Evolutionary conservation across 2,888 invertebrate species (phyloP).

Genomic region (Suillia variegata): DNA sequence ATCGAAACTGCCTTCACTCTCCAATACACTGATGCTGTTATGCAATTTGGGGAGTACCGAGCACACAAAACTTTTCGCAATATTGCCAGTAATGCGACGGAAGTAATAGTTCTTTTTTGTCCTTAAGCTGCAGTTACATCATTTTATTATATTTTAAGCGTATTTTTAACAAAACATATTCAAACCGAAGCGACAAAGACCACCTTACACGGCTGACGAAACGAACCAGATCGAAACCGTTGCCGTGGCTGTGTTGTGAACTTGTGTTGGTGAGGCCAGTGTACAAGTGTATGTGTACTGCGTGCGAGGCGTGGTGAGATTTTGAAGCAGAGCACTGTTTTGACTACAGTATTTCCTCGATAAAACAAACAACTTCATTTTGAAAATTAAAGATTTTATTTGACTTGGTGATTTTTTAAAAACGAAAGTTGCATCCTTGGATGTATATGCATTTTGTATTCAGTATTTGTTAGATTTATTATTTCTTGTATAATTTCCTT

Average conservation of each 20-base stretch:
- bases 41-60: constrained; percentile 52
- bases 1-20: constrained; percentile 23
- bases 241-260: constrained; percentile 28
- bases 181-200: constrained; percentile 45
- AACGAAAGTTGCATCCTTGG: too few relatives aligned
- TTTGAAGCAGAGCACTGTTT: too few relatives aligned
- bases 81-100: constrained; percentile 15
- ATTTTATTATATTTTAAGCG: constrained; percentile 37
- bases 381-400: too few relatives aligned
- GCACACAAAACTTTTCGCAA: constrained; percentile 22
- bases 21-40: constrained; percentile 45
- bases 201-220: constrained; percentile 23
- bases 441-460: too few relatives aligned
- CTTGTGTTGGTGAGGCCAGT: too few relatives aligned
- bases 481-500: too few relatives aligned
- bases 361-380: too few relatives aligned
- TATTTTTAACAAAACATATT: constrained; percentile 43
- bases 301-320: too few relatives aligned
- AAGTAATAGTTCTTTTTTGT: constrained; percentile 7
- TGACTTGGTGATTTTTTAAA: too few relatives aligned
- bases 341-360: too few relatives aligned
- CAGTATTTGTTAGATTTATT: too few relatives aligned
- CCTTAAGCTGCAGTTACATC: constrained; percentile 35
- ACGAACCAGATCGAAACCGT: constrained; percentile 22
- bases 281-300: too few relatives aligned